Evolutionary conservation across 2,888 invertebrate genomes (phyloP).

Genomic region (Drosophila cognata): DNA sequence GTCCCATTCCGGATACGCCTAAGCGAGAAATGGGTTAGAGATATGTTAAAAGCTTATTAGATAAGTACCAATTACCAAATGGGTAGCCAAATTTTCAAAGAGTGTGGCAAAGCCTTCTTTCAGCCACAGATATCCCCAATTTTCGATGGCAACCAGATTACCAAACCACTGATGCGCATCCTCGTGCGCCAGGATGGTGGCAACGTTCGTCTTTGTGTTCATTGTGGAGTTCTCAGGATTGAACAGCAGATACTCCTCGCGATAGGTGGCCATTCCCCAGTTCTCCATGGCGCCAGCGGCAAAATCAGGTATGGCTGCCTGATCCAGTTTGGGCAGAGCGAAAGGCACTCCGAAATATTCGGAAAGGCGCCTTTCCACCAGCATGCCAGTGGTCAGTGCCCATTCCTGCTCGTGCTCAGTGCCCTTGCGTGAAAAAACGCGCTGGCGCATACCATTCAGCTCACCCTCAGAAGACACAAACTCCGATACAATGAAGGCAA

Average conservation of each 20-base stretch:
- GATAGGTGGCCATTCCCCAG: constrained; percentile 93
- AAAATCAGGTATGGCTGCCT: constrained; percentile 94
- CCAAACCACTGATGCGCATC: constrained; percentile 93
- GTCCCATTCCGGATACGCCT: constrained; percentile 89
- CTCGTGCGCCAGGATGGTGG: constrained; percentile 87
- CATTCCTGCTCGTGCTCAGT: constrained; percentile 86
- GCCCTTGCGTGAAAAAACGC: constrained; percentile 81
- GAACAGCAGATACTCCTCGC: constrained; percentile 82
- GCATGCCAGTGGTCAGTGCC: constrained; percentile 90
- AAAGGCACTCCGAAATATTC: constrained; percentile 90
- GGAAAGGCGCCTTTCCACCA: constrained; percentile 89
- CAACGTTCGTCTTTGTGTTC: constrained; percentile 84
- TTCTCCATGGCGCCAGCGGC: constrained; percentile 96
- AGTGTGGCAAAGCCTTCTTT: constrained; percentile 89
- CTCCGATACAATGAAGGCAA: constrained; percentile 91
- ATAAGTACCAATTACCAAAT: constrained; percentile 60
- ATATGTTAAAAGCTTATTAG: not conserved
- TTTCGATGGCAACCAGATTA: constrained; percentile 89
- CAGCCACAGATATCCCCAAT: constrained; percentile 91
- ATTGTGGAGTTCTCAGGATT: constrained; percentile 75
- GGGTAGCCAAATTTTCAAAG: constrained; percentile 76
- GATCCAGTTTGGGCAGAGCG: constrained; percentile 92
- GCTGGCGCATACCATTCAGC: constrained; percentile 71
- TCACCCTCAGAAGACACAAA: constrained; percentile 82
- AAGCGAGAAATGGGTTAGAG: constrained; percentile 4